Evolutionary conservation across 1,140 invertebrate species (phyloP).

Genomic region (Brachystomella parvula): DNA sequence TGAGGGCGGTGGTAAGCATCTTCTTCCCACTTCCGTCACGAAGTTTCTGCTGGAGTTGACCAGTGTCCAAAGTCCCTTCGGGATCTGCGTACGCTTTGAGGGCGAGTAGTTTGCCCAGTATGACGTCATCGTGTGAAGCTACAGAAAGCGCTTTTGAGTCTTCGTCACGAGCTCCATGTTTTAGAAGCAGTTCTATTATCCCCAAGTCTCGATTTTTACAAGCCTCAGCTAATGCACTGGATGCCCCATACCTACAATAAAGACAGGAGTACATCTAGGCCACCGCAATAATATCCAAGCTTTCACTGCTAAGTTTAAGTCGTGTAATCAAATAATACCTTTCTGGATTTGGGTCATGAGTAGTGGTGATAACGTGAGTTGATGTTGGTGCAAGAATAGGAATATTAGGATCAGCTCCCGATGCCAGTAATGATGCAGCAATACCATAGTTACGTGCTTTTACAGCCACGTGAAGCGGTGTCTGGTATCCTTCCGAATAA

Average conservation of each 20-base stretch:
- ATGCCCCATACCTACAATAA: conserved; percentile 13
- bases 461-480: conserved; percentile 68
- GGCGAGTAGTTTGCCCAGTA: conserved; percentile 65
- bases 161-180: conserved; percentile 77
- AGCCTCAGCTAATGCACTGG: conserved; percentile 62
- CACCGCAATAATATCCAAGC: neutral
- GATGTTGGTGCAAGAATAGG: conserved; percentile 26
- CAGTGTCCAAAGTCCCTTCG: neutral
- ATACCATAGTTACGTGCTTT: conserved; percentile 67
- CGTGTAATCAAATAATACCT: neutral
- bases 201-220: conserved; percentile 57
- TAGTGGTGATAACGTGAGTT: neutral
- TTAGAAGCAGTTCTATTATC: conserved; percentile 66
- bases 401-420: conserved; percentile 49
- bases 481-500: conserved; percentile 67
- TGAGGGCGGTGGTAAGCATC: conserved; percentile 51
- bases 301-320: too few relatives aligned
- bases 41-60: neutral
- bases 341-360: neutral
- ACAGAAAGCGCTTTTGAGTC: conserved; percentile 71
- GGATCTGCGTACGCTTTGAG: conserved; percentile 51
- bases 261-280: neutral
- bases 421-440: conserved; percentile 59
- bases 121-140: conserved; percentile 58
- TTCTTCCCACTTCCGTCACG: conserved; percentile 20